Evolutionary conservation across 2,888 invertebrate species (phyloP).

Genomic region (Latrodectus elegans): DNA sequence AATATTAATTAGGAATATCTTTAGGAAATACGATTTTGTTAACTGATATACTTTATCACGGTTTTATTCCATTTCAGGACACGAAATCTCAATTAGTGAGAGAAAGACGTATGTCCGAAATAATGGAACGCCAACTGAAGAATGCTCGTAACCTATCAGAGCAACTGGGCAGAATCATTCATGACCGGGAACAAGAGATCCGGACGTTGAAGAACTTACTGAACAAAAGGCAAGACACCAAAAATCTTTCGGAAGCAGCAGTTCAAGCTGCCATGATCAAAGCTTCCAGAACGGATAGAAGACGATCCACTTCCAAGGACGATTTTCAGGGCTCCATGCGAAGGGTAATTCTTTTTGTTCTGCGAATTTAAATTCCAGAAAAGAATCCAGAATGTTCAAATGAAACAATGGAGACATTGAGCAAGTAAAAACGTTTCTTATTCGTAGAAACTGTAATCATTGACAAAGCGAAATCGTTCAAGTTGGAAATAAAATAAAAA

Average conservation of each 20-base stretch:
- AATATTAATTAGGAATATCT: no score
- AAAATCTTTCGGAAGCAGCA: slow-evolving; percentile 13
- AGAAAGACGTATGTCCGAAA: slow-evolving; percentile 62
- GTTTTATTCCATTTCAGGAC: slow-evolving; percentile 22
- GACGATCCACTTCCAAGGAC: slow-evolving; percentile 44
- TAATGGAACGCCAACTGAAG: slow-evolving; percentile 56
- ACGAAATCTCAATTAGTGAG: slow-evolving; percentile 57
- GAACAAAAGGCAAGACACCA: slow-evolving; percentile 44
- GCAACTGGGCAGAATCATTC: slow-evolving; percentile 47
- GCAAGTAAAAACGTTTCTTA: background rate
- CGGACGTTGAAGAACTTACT: slow-evolving; percentile 54
- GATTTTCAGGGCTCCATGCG: slow-evolving; percentile 58
- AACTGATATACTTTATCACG: no score
- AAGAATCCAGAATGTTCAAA: background rate
- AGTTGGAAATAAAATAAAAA: no score
- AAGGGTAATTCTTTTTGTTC: slow-evolving; percentile 19
- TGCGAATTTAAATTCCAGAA: background rate
- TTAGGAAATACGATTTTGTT: no score
- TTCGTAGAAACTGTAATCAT: background rate
- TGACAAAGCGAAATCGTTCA: no score
- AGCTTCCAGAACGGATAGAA: slow-evolving; percentile 35
- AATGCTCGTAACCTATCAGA: slow-evolving; percentile 51
- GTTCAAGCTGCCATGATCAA: slow-evolving; percentile 37
- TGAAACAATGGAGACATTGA: background rate
- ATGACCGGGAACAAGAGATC: slow-evolving; percentile 59